Base-by-base conservation (phyloP, 2,113 vertebrate species). In the Sorex fumeus region DNA sequence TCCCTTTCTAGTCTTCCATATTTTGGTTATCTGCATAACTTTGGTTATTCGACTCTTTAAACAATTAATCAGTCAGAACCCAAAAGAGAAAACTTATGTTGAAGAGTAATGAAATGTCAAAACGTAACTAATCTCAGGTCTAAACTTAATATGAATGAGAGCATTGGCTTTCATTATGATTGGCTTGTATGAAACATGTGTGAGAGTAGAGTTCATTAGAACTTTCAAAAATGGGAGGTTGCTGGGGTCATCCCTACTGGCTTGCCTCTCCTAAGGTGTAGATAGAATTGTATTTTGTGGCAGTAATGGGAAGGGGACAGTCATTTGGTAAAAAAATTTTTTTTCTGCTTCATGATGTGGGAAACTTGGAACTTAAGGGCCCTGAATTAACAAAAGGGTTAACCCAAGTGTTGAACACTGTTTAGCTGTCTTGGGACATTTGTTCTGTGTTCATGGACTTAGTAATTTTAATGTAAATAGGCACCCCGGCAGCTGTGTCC, bases 401-500 rank as follows among this genome's bases (percentile, higher is more conserved):
- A 98, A 96, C 79, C 84, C 72, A 94, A 97, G 86, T 88, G 67
- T 81, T 97, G 57, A 94, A 78, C 74, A 34, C 84, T 96, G 85
- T 95, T 97, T 88, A 95, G 82, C 93, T 97, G 85, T 97, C 96
- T 95, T 96, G 76, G 93, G 94, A 96, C 95, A 96, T 98, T 98
- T 98, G 95, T 95, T 97, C 94, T 97, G 76, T 97, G 94, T 97
- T 97, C 95, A 86, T 96, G 90, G 96, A 94, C 95, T 97, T 93
- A 88, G 94, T 96, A 97, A 97, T 94, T 98, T 97, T 98, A 98
- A 98, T 97, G 97, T 97, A 98, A 98, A 98, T 95, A 98, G 96
- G 97, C 96, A 98, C 96, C 97, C 97, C 95, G 77, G 96, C 98
- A 99, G 98, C 98, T 99, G 98, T 97, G 96, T 97, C 97, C 98